Base-by-base conservation (phyloP, 2,888 invertebrate genomes). In the Ichneumoninae sp. region DNA sequence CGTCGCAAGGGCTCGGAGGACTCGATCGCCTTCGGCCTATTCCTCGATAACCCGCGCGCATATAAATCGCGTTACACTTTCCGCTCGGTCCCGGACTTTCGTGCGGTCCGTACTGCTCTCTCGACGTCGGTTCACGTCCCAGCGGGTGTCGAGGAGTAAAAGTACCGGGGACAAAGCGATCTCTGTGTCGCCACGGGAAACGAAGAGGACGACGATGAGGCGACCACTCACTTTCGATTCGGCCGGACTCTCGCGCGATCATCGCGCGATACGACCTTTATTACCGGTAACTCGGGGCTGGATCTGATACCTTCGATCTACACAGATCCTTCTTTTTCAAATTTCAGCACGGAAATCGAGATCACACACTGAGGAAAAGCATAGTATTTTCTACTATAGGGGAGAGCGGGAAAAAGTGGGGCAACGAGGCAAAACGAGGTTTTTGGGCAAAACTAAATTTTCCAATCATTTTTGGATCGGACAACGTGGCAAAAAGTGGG, bases 131-230 rank as follows among this genome's bases (percentile, higher is more conserved):
- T 16, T 47, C 16, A 22, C 47, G 30, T 74, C 74, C 74, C 47
- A 47, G 44, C 57, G 57, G 52, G 30, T 22, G 44, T 62, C 47
- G 44, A 68, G 52, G 60, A 65, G 62, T 75, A 75, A 75, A 65
- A 75, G 74, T 65, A 62, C n/a, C 47, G 22, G 40, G 74, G 60
- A 75, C 74, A 75, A 75, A 65, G 74, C 74, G 30, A 30, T 50
- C 30, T 44, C 74, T 75, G 62, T 75, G 65, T 75, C 74, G 62
- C 50, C 33, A 62, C 44, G 44, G 22, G 44, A 60, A 36, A 71
- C 71, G 71, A 54, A 54, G 33, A 60, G 30, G 65, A 62, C 10
- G 62, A 65, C 62, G 65, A 75, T 47, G 62, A 30, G 33, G 1
- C 19, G 62, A 60, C 44, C 60, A 74, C 62, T 65, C 50, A 75